Evolutionary conservation across 92 coral and sea anemone genomes (phyloP), one percentile per base, ranked within the genome.

Genomic region (Palythoa heliodiscus): DNA sequence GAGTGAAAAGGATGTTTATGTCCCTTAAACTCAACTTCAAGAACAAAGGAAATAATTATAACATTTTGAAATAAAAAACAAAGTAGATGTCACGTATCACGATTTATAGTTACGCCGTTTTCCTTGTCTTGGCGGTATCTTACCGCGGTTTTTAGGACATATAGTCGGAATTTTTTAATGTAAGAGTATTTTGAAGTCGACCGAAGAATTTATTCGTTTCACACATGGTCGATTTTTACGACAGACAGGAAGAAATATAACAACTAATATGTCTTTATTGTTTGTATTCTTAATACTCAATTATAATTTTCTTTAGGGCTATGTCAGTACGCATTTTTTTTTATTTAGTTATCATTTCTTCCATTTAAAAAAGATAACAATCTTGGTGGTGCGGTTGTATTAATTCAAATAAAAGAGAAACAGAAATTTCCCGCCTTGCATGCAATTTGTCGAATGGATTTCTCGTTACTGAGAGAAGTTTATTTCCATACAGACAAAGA

Each of bases 401-500:
- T 76, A 25, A 76, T 52, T 6, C 3, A 55, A 57, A 54, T 43
- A 20, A 48, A 72, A 39, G 55, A 48, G 64, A 57, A 35, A 39
- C 69, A 57, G 57, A 35, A 67, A 57, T 77, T 54, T 74, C 22
- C 68, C n/a, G 39, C 79, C 52, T 52, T 48, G 79, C 78, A 75
- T n/a, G 25, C 79, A 52, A 15, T 47, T 14, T 12, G 52, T 22
- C 52, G 79, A 76, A 54, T 72, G 55, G 55, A 3, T 7, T 10
- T 40, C 55, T 72, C 20, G 55, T 38, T n/a, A 16, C 55, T 72
- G 22, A 55, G 19, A 29, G 15, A 17, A 40, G n/a, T 39, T 52
- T 63, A 77, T 57, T 77, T 55, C 70, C 82, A 77, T 55, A 57
- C 25, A 22, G 8, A 77, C 82, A 77, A 77, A 54, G 38, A 16